Evolutionary conservation across 2,888 invertebrate species (phyloP), one percentile per base, ranked within the genome.

Genomic region (Choreutis nemorana): DNA sequence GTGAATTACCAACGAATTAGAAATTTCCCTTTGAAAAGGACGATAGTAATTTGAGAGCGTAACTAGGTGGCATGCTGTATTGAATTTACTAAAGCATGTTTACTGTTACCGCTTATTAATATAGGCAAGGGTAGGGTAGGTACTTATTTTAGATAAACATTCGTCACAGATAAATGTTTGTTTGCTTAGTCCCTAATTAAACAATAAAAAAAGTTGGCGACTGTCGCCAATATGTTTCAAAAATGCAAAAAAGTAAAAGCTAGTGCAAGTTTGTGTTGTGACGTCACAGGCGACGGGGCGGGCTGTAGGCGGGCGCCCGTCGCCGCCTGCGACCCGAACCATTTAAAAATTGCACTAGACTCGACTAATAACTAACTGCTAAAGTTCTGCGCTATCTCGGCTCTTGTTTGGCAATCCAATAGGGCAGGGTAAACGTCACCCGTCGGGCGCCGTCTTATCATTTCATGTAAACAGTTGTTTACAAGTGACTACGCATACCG

Each of bases 361-460:
- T 43, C 50, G 45, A 46, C 58, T 64, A 63, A 64, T 57, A 59
- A 57, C 61, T 55, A 53, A 67, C 73, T 73, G 73, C 75, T 72
- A 75, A 72, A 70, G 64, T 65, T 60, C 58, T 40, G 44, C 47
- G 49, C 48, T 55, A 60, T 64, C 62, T 46, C 34, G 47, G 42
- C 45, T 50, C 47, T 57, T 53, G 40, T 32, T 48, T 42, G 60
- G n/a, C 66, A 72, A 71, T 72, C 71, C 61, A 46, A 37, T 42
- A 40, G 43, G 44, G 42, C 43, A 50, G 53, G 52, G 56, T 51
- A 48, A 48, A 53, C 57, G 55, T 53, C 61, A 57, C 58, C 56
- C 67, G 67, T 61, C 63, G 77, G n/a, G 75, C 77, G 77, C 77
- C 77, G 60, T 56, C 63, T 77, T 77, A 77, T 78, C 77, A 60